These are phyloP conservation scores for Invenusta paracnida DNA, from an alignment of 2,888 invertebrate genomes.

Conservation along the genomic window DNA sequence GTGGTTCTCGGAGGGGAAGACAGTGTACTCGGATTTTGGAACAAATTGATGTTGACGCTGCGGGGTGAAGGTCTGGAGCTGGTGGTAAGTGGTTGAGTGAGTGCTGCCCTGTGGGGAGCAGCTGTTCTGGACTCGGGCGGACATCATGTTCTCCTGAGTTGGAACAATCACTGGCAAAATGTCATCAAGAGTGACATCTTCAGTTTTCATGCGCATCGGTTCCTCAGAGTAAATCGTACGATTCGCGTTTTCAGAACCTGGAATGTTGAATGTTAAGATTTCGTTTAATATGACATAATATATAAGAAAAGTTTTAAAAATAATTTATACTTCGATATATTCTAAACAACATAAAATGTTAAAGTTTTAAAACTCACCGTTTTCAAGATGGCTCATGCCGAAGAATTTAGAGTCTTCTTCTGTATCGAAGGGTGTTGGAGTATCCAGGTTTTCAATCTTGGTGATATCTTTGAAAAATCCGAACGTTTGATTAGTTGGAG, in stretches of 20 bases:
- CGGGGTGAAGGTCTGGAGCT: not conserved
- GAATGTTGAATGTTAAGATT: too few species aligned
- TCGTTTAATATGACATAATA: too few species aligned
- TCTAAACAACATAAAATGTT: not conserved
- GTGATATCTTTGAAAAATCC: constrained; percentile 38
- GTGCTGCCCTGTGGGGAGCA: not conserved
- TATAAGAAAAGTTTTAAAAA: too few species aligned
- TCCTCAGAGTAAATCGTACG: not conserved
- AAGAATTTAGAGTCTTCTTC: not conserved
- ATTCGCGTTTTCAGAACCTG: not conserved
- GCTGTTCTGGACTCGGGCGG: not conserved
- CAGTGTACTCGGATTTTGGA: not conserved
- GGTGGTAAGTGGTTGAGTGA: not conserved
- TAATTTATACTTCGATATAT: too few species aligned
- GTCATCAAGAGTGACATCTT: constrained; percentile 1
- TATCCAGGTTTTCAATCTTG: constrained; percentile 40
- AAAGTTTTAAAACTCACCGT: not conserved
- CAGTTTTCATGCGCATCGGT: not conserved
- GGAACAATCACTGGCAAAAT: not conserved
- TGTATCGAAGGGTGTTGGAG: constrained; percentile 37
- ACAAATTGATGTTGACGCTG: too few species aligned
- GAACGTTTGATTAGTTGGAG: constrained; percentile 34
- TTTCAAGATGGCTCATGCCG: constrained; percentile 4
- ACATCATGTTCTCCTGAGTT: not conserved
- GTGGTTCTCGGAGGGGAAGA: not conserved